A percentile compares a stretch with the other conserved stretches of the same genome.
Evolutionary conservation across 2,797 vertebrate species (phyloP).

Genomic region (Eulemur mongoz): DNA sequence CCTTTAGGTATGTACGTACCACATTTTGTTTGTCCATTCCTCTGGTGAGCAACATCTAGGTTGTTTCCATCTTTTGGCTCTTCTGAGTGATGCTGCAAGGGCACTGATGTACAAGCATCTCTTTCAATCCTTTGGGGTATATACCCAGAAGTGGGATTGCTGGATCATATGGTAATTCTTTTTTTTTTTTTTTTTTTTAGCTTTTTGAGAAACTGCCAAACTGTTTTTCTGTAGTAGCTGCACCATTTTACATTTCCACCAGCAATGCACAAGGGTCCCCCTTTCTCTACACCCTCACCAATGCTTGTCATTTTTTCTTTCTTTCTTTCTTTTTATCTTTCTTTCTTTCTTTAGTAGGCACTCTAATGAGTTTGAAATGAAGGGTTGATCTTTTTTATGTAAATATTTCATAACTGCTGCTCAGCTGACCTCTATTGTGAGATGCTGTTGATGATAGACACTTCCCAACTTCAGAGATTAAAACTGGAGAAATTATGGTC

Average conservation of each 20-base stretch:
- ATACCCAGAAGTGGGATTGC: neutral
- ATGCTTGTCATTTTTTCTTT: neutral
- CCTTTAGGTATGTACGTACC: neutral
- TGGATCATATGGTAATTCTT: neutral
- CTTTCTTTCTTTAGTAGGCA: neutral
- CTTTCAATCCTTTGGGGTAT: neutral
- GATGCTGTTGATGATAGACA: neutral
- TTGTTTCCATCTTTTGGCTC: neutral
- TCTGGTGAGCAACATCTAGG: neutral
- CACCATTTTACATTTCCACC: neutral
- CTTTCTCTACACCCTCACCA: neutral
- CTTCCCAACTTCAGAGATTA: neutral
- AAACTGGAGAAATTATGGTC: neutral
- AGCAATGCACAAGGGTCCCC: too few relatives aligned
- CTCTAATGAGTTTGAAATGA: neutral
- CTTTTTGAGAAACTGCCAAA: neutral
- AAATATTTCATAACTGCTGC: neutral
- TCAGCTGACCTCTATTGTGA: neutral
- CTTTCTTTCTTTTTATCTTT: too few relatives aligned
- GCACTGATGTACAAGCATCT: neutral
- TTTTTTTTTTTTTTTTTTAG: neutral
- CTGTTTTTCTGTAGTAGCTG: neutral
- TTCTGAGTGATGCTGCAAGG: neutral
- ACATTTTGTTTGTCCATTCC: too few relatives aligned
- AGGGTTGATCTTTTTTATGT: neutral